Evolutionary conservation across 2,797 vertebrate species (phyloP).

Genomic region (Tiaroga cobitis): DNA sequence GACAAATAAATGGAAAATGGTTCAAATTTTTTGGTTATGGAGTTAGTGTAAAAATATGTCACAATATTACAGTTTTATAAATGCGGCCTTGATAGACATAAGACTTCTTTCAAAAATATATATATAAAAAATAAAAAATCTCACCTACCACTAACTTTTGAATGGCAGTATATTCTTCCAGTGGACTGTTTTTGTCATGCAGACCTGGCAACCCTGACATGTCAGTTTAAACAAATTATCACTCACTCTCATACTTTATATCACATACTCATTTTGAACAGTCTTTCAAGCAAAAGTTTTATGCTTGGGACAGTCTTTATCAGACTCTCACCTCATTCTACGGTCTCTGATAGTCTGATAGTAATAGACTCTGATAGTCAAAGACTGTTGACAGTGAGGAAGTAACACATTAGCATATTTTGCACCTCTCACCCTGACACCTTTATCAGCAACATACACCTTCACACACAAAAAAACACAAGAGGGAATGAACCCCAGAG

Average conservation of each 20-base stretch:
- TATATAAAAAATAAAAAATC: too few species aligned
- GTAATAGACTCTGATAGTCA: too few species aligned
- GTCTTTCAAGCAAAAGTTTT: not conserved
- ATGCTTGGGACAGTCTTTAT: not conserved
- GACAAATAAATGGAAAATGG: not conserved
- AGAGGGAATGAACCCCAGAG: constrained; percentile 53
- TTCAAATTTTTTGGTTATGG: not conserved
- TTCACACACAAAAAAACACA: not conserved
- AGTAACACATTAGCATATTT: constrained; percentile 20
- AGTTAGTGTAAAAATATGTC: not conserved
- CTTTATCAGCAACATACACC: constrained; percentile 23
- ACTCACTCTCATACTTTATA: not conserved
- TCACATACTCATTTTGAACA: not conserved
- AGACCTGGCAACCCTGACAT: not conserved
- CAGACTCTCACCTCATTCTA: not conserved
- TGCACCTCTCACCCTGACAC: constrained; percentile 6
- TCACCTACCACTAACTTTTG: not conserved
- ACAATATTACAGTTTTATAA: not conserved
- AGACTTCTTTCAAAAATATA: too few species aligned
- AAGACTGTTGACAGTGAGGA: not conserved
- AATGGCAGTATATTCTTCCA: not conserved
- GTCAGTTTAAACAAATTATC: not conserved
- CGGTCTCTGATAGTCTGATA: too few species aligned
- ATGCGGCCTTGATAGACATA: not conserved
- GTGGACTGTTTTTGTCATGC: not conserved